Conservation (phyloP, 2,797 vertebrate species). For the Meriones psammophilus region DNA sequence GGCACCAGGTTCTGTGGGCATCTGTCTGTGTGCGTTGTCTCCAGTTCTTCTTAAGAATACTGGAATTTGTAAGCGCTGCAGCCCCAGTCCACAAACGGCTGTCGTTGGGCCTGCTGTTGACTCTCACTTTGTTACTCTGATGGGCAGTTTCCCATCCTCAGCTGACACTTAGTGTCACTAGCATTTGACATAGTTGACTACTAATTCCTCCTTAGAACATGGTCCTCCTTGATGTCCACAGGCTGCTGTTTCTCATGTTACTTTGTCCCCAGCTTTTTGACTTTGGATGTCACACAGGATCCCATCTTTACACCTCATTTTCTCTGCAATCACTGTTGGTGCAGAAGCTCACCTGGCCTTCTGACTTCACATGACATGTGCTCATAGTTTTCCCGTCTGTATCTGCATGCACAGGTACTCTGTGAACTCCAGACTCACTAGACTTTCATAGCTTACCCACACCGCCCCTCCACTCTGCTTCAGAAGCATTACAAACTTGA, state of each 20-base stretch:
- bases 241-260: neutral
- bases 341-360: neutral
- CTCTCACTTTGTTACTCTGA: neutral
- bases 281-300: neutral
- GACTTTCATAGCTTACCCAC: no score
- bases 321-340: neutral
- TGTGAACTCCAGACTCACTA: neutral
- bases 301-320: neutral
- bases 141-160: neutral
- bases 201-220: neutral
- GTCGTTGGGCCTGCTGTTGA: neutral
- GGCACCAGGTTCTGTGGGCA: neutral
- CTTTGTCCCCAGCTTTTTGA: neutral
- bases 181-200: neutral
- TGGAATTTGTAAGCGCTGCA: neutral
- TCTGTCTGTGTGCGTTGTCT: neutral
- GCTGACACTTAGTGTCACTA: neutral
- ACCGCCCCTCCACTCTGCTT: rapidly evolving
- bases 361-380: neutral
- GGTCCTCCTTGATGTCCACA: neutral
- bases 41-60: rapidly evolving
- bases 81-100: neutral
- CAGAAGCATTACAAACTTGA: neutral
- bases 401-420: neutral
- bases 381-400: neutral